These are phyloP conservation scores for Sciurus carolinensis DNA, from an alignment of 2,797 vertebrate species.

Conservation along the genomic window DNA sequence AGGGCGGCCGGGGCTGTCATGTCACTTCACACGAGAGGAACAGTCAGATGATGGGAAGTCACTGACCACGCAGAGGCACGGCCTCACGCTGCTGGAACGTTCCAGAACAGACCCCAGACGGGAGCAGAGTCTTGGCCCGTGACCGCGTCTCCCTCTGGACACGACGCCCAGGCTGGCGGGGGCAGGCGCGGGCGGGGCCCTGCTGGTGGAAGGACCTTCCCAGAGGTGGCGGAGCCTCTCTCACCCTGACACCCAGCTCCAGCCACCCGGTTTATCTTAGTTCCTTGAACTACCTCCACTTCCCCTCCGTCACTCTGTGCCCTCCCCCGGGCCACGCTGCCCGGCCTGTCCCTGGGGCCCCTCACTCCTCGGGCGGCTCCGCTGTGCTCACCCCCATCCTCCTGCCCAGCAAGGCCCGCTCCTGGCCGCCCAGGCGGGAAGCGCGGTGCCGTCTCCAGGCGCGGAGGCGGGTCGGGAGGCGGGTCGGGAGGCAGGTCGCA, in stretches of 20 bases:
- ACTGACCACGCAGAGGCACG: not conserved
- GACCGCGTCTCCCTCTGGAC: not conserved
- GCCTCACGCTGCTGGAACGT: not conserved
- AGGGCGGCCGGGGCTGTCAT: not conserved
- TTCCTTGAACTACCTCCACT: not conserved
- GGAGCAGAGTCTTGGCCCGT: not conserved
- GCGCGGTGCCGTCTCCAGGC: not conserved
- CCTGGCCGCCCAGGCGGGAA: rapidly evolving
- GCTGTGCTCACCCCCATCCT: rapidly evolving
- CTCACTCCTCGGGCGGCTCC: not conserved
- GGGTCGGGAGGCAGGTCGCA: no score
- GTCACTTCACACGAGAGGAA: not conserved
- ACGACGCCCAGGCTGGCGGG: no score
- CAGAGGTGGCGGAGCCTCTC: rapidly evolving
- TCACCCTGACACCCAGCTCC: not conserved
- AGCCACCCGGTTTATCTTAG: rapidly evolving
- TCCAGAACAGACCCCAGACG: not conserved
- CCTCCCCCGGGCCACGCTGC: not conserved
- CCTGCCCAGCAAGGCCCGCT: rapidly evolving
- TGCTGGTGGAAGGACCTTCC: not conserved
- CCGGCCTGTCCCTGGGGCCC: not conserved
- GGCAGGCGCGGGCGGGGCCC: rapidly evolving
- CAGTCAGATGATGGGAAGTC: not conserved
- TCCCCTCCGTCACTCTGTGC: not conserved
- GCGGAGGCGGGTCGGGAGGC: no score